A percentile compares a stretch with the other conserved stretches of the same genome.
Conservation (phyloP, 2,888 invertebrate genomes). For the Alitta virens region DNA sequence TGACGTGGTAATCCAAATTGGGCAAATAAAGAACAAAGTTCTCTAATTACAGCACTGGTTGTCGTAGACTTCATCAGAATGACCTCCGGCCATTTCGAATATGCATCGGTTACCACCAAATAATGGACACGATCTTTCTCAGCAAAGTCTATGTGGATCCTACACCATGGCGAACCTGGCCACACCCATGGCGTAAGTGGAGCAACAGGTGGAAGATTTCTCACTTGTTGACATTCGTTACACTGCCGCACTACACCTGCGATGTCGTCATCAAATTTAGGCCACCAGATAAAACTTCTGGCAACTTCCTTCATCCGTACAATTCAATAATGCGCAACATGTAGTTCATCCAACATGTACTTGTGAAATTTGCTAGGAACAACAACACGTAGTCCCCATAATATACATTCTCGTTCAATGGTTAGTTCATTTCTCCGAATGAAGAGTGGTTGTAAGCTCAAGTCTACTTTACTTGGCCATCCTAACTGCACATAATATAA, state of each 20-base stretch:
- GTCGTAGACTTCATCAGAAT: constrained; percentile 19
- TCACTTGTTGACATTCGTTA: constrained; percentile 18
- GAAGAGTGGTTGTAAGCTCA: neutral
- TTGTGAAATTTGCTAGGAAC: constrained; percentile 20
- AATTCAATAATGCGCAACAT: constrained; percentile 30
- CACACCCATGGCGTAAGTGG: constrained; percentile 36
- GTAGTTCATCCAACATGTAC: constrained; percentile 23
- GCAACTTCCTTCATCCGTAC: constrained; percentile 29
- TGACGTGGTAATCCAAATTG: constrained; percentile 28
- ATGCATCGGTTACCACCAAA: constrained; percentile 31
- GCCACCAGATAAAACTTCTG: constrained; percentile 33
- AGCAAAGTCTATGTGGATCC: constrained; percentile 38
- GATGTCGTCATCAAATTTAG: constrained; percentile 27
- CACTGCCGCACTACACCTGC: constrained; percentile 12
- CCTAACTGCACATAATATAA: too few relatives aligned
- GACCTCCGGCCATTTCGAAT: constrained; percentile 33
- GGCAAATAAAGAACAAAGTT: constrained; percentile 27
- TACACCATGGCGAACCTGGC: constrained; percentile 34
- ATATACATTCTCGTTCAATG: constrained; percentile 16
- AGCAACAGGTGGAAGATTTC: constrained; percentile 24
- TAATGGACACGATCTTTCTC: constrained; percentile 27
- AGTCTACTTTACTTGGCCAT: too few relatives aligned
- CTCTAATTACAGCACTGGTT: constrained; percentile 22
- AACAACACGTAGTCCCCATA: constrained; percentile 27
- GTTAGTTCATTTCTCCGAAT: constrained; percentile 14